Evolutionary conservation across 2,113 vertebrate genomes (phyloP).

Genomic region (Chroicocephalus ridibundus): DNA sequence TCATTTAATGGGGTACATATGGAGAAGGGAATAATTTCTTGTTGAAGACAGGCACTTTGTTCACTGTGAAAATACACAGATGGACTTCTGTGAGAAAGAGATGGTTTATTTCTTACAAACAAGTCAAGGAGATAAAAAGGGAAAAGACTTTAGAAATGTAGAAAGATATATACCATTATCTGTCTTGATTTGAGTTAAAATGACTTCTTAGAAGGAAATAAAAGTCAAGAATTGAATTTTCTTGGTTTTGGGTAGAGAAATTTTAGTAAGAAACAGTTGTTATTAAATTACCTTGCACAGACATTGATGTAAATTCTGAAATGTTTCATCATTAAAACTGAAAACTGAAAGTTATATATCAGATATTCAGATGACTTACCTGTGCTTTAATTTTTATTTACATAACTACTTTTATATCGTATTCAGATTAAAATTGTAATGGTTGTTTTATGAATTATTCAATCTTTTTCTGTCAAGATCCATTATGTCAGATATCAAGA

Average conservation of each 20-base stretch:
- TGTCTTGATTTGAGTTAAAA: background rate
- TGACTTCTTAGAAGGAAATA: background rate
- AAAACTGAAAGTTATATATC: background rate
- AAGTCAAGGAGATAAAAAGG: background rate
- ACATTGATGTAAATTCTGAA: background rate
- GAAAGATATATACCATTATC: background rate
- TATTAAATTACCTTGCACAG: background rate
- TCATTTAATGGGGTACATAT: background rate
- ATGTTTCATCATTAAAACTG: background rate
- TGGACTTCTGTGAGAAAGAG: background rate
- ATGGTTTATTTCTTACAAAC: background rate
- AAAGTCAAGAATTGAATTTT: background rate
- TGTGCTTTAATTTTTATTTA: background rate
- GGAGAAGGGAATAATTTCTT: background rate
- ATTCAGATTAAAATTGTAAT: background rate
- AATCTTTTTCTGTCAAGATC: conserved; percentile 72
- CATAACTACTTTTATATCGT: background rate
- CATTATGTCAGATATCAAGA: conserved; percentile 91
- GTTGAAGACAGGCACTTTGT: background rate
- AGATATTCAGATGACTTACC: background rate
- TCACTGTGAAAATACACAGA: background rate
- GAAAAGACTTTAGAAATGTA: background rate
- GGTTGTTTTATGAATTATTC: background rate
- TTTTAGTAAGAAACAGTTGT: background rate
- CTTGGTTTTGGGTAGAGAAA: background rate